These are phyloP conservation scores for Zeugodacus cucurbitae DNA, from an alignment of 1,140 invertebrate species.

Conservation along the genomic window DNA sequence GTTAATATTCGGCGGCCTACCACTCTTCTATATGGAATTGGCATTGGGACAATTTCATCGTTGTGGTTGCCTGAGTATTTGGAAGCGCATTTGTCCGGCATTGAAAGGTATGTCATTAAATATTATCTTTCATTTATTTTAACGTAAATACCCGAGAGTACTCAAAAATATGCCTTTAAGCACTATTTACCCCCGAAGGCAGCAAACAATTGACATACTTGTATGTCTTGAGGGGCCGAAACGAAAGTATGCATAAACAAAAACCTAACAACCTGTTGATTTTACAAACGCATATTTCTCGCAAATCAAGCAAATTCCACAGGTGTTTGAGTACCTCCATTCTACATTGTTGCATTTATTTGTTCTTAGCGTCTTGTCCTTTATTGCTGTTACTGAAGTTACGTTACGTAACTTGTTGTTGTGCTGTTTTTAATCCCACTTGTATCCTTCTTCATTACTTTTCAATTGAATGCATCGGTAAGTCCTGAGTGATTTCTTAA, in stretches of 20 bases:
- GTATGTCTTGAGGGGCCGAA: background rate
- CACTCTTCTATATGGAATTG: conserved; percentile 94
- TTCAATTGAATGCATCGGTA: background rate
- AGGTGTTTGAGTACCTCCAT: background rate
- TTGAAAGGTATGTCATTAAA: conserved; percentile 82
- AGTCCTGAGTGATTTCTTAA: background rate
- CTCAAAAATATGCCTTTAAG: background rate
- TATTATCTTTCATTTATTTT: background rate
- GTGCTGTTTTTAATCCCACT: background rate
- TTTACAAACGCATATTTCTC: background rate
- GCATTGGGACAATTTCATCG: conserved; percentile 93
- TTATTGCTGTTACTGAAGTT: background rate
- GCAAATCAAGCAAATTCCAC: conserved; percentile 36
- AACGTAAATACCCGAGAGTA: background rate
- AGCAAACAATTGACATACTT: background rate
- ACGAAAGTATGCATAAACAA: background rate
- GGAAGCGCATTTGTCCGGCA: conserved; percentile 95
- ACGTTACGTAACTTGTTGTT: background rate
- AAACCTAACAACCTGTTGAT: conserved; percentile 27
- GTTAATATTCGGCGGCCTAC: conserved; percentile 90
- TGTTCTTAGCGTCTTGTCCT: background rate
- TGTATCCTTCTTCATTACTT: background rate
- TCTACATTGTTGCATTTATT: background rate
- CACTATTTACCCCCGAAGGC: background rate
- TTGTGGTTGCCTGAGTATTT: conserved; percentile 91